Evolutionary conservation across 2,797 vertebrate genomes (phyloP).

Genomic region (Spinibarbus caldwelli): DNA sequence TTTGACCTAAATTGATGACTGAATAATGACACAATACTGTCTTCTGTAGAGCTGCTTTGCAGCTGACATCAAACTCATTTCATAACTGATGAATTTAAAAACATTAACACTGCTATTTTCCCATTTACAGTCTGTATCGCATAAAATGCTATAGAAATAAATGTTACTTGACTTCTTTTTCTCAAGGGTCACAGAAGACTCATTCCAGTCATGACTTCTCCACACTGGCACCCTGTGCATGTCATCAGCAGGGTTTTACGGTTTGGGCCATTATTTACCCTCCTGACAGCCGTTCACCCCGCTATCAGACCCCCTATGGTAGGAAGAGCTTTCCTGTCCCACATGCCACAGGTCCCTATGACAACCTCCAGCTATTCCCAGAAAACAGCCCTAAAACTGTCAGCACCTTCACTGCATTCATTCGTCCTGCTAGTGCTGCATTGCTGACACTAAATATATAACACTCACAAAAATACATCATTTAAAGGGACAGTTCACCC

Average conservation of each 20-base stretch:
- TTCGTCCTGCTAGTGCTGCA: constrained; percentile 55
- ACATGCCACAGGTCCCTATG: constrained; percentile 69
- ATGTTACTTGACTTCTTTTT: not conserved
- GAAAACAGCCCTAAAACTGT: constrained; percentile 79
- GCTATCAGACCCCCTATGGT: constrained; percentile 59
- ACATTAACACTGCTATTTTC: not conserved
- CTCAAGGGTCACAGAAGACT: not conserved
- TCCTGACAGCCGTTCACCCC: constrained; percentile 68
- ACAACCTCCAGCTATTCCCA: constrained; percentile 67
- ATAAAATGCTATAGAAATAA: not conserved
- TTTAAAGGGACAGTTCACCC: not conserved
- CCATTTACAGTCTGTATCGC: not conserved
- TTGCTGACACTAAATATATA: constrained; percentile 50
- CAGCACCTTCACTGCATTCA: constrained; percentile 69
- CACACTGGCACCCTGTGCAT: constrained; percentile 53
- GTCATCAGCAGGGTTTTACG: constrained; percentile 52
- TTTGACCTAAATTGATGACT: not conserved
- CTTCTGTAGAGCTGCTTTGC: not conserved
- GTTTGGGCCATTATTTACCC: constrained; percentile 67
- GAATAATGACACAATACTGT: not conserved
- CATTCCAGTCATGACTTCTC: constrained; percentile 16
- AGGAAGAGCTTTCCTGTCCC: constrained; percentile 41
- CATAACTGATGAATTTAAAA: not conserved
- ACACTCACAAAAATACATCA: not conserved
- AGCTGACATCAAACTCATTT: not conserved